Evolutionary conservation across 2,113 vertebrate species (phyloP).

Genomic region (Ancistrus triradiatus): DNA sequence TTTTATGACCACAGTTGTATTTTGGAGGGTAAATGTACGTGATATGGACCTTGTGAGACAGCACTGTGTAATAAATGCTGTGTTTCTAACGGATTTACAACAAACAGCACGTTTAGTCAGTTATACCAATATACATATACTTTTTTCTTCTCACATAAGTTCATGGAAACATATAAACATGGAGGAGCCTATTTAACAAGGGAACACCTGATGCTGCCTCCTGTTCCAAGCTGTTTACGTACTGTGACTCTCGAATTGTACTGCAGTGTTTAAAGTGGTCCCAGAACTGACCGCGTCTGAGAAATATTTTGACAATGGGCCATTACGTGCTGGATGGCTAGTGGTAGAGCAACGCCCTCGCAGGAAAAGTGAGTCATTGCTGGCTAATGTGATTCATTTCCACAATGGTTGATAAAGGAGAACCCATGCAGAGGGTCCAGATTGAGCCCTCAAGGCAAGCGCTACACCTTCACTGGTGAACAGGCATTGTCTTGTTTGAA

Average conservation of each 20-base stretch:
- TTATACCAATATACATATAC: too few relatives aligned
- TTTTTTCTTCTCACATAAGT: too few relatives aligned
- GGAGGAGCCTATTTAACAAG: too few relatives aligned
- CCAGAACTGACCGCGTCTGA: neutral
- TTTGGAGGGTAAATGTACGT: too few relatives aligned
- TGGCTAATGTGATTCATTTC: conserved; percentile 52
- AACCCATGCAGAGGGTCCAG: conserved; percentile 5
- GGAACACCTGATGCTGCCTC: neutral
- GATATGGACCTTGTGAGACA: too few relatives aligned
- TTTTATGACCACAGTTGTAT: too few relatives aligned
- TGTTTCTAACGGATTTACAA: too few relatives aligned
- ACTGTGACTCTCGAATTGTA: neutral
- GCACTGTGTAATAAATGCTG: too few relatives aligned
- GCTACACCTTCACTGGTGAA: neutral
- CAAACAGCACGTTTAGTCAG: too few relatives aligned
- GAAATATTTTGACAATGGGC: conserved; percentile 26
- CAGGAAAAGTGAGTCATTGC: conserved; percentile 53
- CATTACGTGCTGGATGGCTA: conserved; percentile 25
- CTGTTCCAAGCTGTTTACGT: neutral
- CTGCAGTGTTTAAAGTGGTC: conserved; percentile 1
- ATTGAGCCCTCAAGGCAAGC: neutral
- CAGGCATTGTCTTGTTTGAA: neutral
- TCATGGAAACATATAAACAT: too few relatives aligned
- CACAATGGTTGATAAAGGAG: conserved; percentile 45
- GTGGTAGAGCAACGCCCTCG: conserved; percentile 40